Percentiles rank a stretch among this genome's conserved stretches.
Conservation (phyloP, 2,888 invertebrate genomes). For the Ormyrus nitidulus region DNA sequence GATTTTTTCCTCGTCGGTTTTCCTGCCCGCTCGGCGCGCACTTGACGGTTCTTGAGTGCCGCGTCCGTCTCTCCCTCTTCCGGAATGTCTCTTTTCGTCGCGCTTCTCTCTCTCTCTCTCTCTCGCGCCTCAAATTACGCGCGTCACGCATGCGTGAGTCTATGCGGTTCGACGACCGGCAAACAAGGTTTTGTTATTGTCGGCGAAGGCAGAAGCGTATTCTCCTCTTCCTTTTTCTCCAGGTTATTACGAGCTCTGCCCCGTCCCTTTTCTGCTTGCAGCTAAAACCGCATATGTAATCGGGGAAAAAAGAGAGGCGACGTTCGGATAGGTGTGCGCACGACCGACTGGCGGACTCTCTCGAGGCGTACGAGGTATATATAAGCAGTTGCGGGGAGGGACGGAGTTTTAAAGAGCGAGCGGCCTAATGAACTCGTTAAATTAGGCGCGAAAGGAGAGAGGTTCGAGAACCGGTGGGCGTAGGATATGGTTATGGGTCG, state of each 20-base stretch:
- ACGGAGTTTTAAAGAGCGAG: constrained; percentile 3
- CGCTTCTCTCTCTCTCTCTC: constrained; percentile 48
- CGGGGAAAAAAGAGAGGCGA: not conserved
- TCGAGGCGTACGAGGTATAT: not conserved
- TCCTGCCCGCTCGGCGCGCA: too few relatives aligned
- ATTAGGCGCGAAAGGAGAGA: constrained; percentile 22
- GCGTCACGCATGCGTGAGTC: constrained; percentile 48
- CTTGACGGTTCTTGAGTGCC: too few relatives aligned
- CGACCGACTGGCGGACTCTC: not conserved
- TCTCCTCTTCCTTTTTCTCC: not conserved
- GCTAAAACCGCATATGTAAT: not conserved
- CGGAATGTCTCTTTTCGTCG: constrained; percentile 46
- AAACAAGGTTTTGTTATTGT: constrained; percentile 49
- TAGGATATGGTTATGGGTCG: constrained; percentile 13
- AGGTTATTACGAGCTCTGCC: not conserved
- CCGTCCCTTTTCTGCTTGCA: not conserved
- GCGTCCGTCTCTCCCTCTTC: constrained; percentile 9
- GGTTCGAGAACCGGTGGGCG: constrained; percentile 21
- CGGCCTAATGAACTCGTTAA: constrained; percentile 20
- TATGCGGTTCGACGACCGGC: constrained; percentile 42
- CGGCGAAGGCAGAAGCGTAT: not conserved
- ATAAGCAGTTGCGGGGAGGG: not conserved
- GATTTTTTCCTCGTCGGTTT: too few relatives aligned
- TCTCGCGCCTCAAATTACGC: constrained; percentile 47
- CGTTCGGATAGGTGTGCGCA: not conserved